A percentile compares a stretch with the other conserved stretches of the same genome.
Evolutionary conservation across 2,888 invertebrate species (phyloP).

Genomic region (Nemapogon koenigi): DNA sequence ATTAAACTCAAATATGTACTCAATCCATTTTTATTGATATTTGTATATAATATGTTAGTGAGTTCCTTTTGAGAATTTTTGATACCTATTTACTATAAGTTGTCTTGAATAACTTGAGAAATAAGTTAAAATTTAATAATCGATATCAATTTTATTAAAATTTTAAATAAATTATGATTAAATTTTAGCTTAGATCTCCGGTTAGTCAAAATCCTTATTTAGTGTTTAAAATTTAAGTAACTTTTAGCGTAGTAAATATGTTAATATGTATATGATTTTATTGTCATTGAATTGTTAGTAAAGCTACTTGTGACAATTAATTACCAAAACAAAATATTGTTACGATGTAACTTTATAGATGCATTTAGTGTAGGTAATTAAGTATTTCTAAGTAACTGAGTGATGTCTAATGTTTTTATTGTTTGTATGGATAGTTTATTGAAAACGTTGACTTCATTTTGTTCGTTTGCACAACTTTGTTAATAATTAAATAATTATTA

Average conservation of each 20-base stretch:
- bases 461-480: conserved; percentile 51
- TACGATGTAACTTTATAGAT: conserved; percentile 14
- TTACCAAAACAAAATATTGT: conserved; percentile 38
- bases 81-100: conserved; percentile 18
- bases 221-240: too few relatives aligned
- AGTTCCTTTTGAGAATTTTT: conserved; percentile 22
- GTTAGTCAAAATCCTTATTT: too few relatives aligned
- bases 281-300: conserved; percentile 8
- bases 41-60: conserved; percentile 20
- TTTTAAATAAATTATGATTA: too few relatives aligned
- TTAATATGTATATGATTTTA: too few relatives aligned
- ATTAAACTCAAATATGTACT: conserved; percentile 11
- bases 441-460: conserved; percentile 48
- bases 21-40: conserved; percentile 32
- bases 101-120: too few relatives aligned
- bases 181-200: too few relatives aligned
- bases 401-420: conserved; percentile 36
- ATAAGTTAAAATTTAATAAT: too few relatives aligned
- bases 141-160: too few relatives aligned
- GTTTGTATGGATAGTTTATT: conserved; percentile 59
- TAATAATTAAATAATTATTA: conserved; percentile 43
- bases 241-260: too few relatives aligned
- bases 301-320: conserved; percentile 22
- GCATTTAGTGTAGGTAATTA: conserved; percentile 22
- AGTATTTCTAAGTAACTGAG: conserved; percentile 17